phyloP scores from a whole-genome alignment of 2,113 vertebrate species.

The Neolamprologus sp. region DNA sequence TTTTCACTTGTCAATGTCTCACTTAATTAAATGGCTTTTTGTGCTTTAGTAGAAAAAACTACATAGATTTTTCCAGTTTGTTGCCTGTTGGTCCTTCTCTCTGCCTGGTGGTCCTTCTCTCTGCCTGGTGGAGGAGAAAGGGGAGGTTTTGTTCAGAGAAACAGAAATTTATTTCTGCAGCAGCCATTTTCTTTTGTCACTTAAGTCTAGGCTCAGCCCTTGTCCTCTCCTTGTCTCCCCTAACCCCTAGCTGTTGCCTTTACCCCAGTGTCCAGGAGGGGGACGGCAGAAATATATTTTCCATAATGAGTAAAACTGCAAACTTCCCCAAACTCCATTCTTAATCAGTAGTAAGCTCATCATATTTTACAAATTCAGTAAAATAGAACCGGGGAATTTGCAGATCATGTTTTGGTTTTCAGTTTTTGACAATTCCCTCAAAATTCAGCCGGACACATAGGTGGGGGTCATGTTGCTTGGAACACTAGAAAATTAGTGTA shows the following conservation, averaged over 20 bases:
- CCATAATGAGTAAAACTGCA: not conserved
- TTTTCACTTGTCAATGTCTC: not conserved
- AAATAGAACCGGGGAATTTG: not conserved
- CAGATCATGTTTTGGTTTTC: not conserved
- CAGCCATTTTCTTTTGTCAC: constrained; percentile 19
- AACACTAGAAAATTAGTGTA: not conserved
- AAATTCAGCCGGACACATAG: not conserved
- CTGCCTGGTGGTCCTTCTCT: not conserved
- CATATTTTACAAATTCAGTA: not conserved
- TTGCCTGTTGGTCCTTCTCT: too few relatives aligned
- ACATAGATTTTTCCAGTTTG: not conserved
- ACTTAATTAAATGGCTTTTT: not conserved
- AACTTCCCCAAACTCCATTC: not conserved
- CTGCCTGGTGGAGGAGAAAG: not conserved
- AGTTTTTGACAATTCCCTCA: not conserved
- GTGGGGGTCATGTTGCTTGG: not conserved
- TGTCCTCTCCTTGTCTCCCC: not conserved
- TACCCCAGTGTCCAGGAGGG: not conserved
- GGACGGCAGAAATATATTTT: not conserved
- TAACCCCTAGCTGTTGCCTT: not conserved
- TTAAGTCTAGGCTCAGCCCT: not conserved
- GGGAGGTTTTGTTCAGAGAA: not conserved
- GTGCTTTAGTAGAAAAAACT: not conserved
- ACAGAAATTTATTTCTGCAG: not conserved
- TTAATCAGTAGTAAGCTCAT: not conserved